These are phyloP conservation scores for Porites lutea DNA, from an alignment of 64 coral and sea anemone species.

Conservation along the genomic window DNA sequence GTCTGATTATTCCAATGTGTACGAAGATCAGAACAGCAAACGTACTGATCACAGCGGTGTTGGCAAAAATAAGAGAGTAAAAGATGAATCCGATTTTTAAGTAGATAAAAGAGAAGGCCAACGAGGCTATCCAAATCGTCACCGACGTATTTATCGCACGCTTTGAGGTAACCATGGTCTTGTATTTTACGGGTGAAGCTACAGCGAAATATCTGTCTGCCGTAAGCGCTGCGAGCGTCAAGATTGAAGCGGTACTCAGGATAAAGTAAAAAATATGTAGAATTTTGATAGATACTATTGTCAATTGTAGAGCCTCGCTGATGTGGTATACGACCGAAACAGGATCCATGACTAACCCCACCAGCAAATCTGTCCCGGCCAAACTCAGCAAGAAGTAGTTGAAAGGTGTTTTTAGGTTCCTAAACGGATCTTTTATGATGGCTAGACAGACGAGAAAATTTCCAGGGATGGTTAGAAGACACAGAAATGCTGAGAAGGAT, in stretches of 20 bases:
- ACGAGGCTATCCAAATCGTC: constrained; percentile 51
- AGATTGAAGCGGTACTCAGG: constrained; percentile 64
- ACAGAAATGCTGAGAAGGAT: constrained; percentile 27
- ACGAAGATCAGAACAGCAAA: constrained; percentile 80
- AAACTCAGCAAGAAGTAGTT: constrained; percentile 74
- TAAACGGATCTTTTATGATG: constrained; percentile 77
- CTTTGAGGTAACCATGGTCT: constrained; percentile 55
- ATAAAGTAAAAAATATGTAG: constrained; percentile 71
- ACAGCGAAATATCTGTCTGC: constrained; percentile 82
- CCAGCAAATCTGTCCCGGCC: constrained; percentile 67
- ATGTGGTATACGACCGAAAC: constrained; percentile 62
- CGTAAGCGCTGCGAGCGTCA: constrained; percentile 61
- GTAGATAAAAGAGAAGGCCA: constrained; percentile 61
- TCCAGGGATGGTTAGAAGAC: constrained; percentile 63
- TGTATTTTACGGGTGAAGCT: constrained; percentile 62
- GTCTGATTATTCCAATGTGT: constrained; percentile 62
- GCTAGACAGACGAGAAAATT: constrained; percentile 81
- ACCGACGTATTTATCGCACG: constrained; percentile 54
- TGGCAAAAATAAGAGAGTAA: constrained; percentile 75
- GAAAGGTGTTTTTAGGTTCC: constrained; percentile 78
- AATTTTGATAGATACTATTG: constrained; percentile 46
- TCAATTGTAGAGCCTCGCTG: constrained; percentile 52
- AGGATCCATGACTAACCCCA: constrained; percentile 77
- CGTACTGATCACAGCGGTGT: constrained; percentile 70
- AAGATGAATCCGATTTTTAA: constrained; percentile 67